A percentile compares a stretch with the other conserved stretches of the same genome.
Evolutionary conservation across 2,888 invertebrate genomes (phyloP).

Genomic region (Euplexia lucipara): DNA sequence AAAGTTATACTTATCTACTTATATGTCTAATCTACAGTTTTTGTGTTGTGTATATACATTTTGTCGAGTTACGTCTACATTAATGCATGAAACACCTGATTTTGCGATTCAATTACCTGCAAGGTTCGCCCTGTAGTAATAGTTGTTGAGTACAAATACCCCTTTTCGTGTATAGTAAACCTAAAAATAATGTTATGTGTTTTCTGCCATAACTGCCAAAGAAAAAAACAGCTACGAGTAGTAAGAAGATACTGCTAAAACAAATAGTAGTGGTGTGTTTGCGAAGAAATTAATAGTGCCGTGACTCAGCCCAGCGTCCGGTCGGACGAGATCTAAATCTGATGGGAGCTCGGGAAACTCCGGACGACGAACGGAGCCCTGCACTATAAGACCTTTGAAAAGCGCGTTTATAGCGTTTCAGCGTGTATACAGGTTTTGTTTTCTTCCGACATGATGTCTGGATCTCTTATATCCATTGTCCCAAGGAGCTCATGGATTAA

Average conservation of each 20-base stretch:
- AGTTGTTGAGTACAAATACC: too few species aligned
- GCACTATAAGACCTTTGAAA: conserved; percentile 48
- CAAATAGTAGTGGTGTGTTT: conserved; percentile 68
- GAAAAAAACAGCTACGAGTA: not conserved
- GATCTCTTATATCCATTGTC: too few species aligned
- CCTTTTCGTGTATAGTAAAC: too few species aligned
- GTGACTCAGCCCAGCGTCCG: conserved; percentile 63
- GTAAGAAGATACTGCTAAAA: not conserved
- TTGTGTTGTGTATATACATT: too few species aligned
- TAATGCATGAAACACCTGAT: too few species aligned
- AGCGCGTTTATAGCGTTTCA: conserved; percentile 9
- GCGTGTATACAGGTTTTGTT: conserved; percentile 20
- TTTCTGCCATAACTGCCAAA: not conserved
- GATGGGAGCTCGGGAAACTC: conserved; percentile 49
- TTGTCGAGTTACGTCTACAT: too few species aligned
- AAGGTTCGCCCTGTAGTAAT: too few species aligned
- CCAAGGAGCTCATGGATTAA: too few species aligned
- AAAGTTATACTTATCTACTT: too few species aligned
- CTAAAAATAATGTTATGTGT: too few species aligned
- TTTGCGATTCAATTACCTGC: too few species aligned
- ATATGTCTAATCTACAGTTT: too few species aligned
- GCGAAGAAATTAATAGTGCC: conserved; percentile 73
- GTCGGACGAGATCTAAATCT: conserved; percentile 68
- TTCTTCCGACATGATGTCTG: not conserved
- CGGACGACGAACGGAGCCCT: conserved; percentile 8